Base-by-base conservation (phyloP, 2,113 vertebrate species). In the Athene noctua region DNA sequence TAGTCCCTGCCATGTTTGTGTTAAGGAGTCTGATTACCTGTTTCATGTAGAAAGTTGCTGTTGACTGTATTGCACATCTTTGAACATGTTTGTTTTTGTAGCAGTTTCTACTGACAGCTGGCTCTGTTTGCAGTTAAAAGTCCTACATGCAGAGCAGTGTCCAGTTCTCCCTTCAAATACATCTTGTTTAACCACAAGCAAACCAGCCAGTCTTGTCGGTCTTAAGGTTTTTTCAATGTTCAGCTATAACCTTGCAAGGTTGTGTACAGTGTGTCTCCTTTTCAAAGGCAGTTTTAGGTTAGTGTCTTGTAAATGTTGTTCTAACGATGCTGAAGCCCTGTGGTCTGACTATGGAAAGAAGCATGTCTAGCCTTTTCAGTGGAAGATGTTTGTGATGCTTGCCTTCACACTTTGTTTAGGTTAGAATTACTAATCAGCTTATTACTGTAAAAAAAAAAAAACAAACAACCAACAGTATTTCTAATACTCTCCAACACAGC, bases 81-180 rank as follows among this genome's bases (percentile, higher is more conserved):
- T 51, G 29, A 32, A 70, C 67, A 22, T 20, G 5, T 11, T 84
- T 55, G 13, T 10, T 72, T 77, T 34, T 34, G 25, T 65, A 44
- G 65, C 11, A 38, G 12, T 67, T 81, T 86, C 12, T 80, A 11
- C 40, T 32, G 63, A 3, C 6, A 16, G 4, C 13, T 72, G 42
- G 1, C 19, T 80, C 16, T 32, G 11, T 47, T 70, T 61, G 32
- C 32, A n/a, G 0, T 42, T 36, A 1, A 3, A 71, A 90, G 4
- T 40, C 32, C 8, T 67, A 2, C 3, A 0, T 44, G 5, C 23
- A 19, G 29, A 15, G 63, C 16, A 27, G 15, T 20, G 32, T 49
- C 47, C 34, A 25, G 6, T 57, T 85, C 18, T 58, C 30, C 59
- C 25, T 78, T 66, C 7, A 65, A 52, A 68, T 65, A 38, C 10